Conservation (phyloP, 2,797 vertebrate genomes). For the Helicolenus hilgendorfi region DNA sequence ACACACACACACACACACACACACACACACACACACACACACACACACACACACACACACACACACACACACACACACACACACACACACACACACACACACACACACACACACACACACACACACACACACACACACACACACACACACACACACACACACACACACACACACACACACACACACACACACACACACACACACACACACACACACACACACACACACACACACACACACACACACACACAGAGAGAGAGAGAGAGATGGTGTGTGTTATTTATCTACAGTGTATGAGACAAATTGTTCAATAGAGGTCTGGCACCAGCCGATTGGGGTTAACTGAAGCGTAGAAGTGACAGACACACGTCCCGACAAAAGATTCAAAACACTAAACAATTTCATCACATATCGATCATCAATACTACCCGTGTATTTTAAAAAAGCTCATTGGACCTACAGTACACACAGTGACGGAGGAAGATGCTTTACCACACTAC, state of each 20-base stretch:
- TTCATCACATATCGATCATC: slow-evolving; percentile 49
- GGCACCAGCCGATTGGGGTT: slow-evolving; percentile 76
- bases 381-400: slow-evolving; percentile 31
- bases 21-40: too few relatives aligned
- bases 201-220: too few relatives aligned
- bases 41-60: too few relatives aligned
- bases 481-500: not conserved
- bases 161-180: too few relatives aligned
- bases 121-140: too few relatives aligned
- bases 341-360: slow-evolving; percentile 70
- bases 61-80: too few relatives aligned
- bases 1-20: too few relatives aligned
- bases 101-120: too few relatives aligned
- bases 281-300: slow-evolving; percentile 56
- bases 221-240: slow-evolving; percentile 86
- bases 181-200: too few relatives aligned
- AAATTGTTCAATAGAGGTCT: slow-evolving; percentile 74
- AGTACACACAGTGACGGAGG: too few relatives aligned
- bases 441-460: not conserved
- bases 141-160: too few relatives aligned
- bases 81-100: too few relatives aligned
- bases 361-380: slow-evolving; percentile 55
- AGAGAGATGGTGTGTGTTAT: slow-evolving; percentile 12
- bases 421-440: not conserved
- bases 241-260: not conserved